A percentile compares a stretch with the other conserved stretches of the same genome.
phyloP scores from a whole-genome alignment of 2,888 invertebrate species.

The Tetropium fuscum region DNA sequence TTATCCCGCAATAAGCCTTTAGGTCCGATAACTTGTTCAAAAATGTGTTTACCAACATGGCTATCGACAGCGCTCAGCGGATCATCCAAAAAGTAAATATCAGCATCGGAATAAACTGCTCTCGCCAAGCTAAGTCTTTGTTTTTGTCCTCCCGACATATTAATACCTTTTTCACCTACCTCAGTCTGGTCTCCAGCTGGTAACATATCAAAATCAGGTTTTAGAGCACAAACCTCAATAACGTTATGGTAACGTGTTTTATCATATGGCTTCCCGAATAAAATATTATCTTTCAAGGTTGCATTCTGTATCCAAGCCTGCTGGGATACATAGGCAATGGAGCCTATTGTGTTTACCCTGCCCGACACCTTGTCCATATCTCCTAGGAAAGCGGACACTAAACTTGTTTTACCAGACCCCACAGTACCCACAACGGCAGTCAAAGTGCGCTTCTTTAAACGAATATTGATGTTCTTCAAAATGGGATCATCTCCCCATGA shows the following conservation, averaged over 20 bases:
- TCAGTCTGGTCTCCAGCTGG: constrained; percentile 98
- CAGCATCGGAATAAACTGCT: constrained; percentile 89
- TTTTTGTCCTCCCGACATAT: constrained; percentile 91
- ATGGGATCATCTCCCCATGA: constrained; percentile 84
- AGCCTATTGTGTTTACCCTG: constrained; percentile 77
- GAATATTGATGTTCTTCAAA: constrained; percentile 81
- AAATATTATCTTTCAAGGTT: constrained; percentile 90
- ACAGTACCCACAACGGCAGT: constrained; percentile 91
- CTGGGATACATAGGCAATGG: constrained; percentile 89
- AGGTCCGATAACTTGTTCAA: constrained; percentile 85
- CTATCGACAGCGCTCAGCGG: constrained; percentile 96
- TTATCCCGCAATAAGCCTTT: constrained; percentile 77
- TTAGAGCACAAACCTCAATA: constrained; percentile 91
- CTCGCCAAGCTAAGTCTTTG: constrained; percentile 92
- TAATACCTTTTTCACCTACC: constrained; percentile 95
- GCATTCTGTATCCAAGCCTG: constrained; percentile 99
- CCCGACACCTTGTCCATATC: constrained; percentile 92
- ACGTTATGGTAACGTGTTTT: constrained; percentile 81
- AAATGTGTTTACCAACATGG: constrained; percentile 98
- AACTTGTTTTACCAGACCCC: constrained; percentile 90
- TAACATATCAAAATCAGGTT: constrained; percentile 91
- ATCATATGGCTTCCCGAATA: constrained; percentile 85
- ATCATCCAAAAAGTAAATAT: constrained; percentile 95
- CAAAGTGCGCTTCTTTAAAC: constrained; percentile 75
- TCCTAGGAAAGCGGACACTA: constrained; percentile 87